Evolutionary conservation across 1,140 invertebrate genomes (phyloP).

Genomic region (Drosophila bocki): DNA sequence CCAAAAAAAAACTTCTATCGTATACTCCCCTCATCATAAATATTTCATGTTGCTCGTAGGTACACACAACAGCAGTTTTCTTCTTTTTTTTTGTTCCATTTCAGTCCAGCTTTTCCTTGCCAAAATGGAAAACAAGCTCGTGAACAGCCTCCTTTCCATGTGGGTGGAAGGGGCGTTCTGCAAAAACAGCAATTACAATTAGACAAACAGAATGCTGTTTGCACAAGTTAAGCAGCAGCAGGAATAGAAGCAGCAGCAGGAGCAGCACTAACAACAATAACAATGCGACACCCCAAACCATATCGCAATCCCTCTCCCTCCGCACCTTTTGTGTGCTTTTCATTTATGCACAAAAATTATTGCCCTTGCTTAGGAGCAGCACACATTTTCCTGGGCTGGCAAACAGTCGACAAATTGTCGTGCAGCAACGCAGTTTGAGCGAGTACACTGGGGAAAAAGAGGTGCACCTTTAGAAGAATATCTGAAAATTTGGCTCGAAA

Average conservation of each 20-base stretch:
- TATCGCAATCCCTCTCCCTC: neutral
- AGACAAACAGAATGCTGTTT: conserved; percentile 82
- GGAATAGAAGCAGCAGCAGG: conserved; percentile 40
- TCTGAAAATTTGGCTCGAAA: neutral
- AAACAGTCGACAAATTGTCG: conserved; percentile 78
- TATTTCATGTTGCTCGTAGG: conserved; percentile 65
- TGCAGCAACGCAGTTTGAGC: conserved; percentile 61
- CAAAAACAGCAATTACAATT: conserved; percentile 82
- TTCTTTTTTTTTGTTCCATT: conserved; percentile 10
- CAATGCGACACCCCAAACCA: conserved; percentile 33
- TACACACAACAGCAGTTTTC: conserved; percentile 22
- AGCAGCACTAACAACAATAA: conserved; percentile 57
- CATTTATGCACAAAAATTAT: conserved; percentile 83
- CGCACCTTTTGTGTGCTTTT: conserved; percentile 67
- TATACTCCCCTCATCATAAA: conserved; percentile 55
- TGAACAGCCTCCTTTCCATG: conserved; percentile 20
- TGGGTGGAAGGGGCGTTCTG: conserved; percentile 23
- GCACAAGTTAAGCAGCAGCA: conserved; percentile 76
- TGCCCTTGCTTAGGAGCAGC: conserved; percentile 78
- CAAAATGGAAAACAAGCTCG: conserved; percentile 66
- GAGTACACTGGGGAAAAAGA: conserved; percentile 13
- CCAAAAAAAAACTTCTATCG: conserved; percentile 5
- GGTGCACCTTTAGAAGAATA: no score
- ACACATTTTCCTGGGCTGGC: conserved; percentile 66
- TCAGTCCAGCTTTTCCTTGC: conserved; percentile 7